Conservation (phyloP, 2,888 invertebrate genomes). For the Spodoptera littoralis region DNA sequence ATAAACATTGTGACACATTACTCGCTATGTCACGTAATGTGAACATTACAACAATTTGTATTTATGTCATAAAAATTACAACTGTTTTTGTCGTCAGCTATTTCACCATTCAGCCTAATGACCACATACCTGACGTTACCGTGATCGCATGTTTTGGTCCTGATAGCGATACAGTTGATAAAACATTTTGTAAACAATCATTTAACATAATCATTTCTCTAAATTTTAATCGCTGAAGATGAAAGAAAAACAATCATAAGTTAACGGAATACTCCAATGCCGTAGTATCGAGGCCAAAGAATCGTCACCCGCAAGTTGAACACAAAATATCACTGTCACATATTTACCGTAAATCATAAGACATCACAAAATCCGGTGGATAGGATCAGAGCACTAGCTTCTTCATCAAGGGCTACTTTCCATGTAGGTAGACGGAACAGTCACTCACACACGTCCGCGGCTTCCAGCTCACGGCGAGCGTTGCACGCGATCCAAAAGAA, state of each 20-base stretch:
- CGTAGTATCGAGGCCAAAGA: slow-evolving; percentile 81
- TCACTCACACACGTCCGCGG: slow-evolving; percentile 85
- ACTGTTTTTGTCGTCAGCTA: slow-evolving; percentile 25
- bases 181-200: slow-evolving; percentile 21
- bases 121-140: slow-evolving; percentile 30
- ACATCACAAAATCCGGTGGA: slow-evolving; percentile 79
- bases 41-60: too few species aligned
- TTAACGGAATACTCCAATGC: slow-evolving; percentile 75
- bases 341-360: slow-evolving; percentile 81
- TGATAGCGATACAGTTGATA: slow-evolving; percentile 17
- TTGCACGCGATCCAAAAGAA: slow-evolving; percentile 86
- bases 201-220: slow-evolving; percentile 21
- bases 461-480: slow-evolving; percentile 79
- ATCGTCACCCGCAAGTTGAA: slow-evolving; percentile 76
- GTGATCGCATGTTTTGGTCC: slow-evolving; percentile 57
- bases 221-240: slow-evolving; percentile 44
- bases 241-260: slow-evolving; percentile 65
- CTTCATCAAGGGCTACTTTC: slow-evolving; percentile 83
- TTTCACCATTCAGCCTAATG: slow-evolving; percentile 23
- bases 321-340: slow-evolving; percentile 69
- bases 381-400: slow-evolving; percentile 73
- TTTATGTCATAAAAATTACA: too few species aligned
- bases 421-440: slow-evolving; percentile 83
- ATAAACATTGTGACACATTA: too few species aligned
- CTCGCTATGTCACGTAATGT: too few species aligned